Evolutionary conservation across 2,797 vertebrate genomes (phyloP).

Genomic region (Epinephelus awoara): DNA sequence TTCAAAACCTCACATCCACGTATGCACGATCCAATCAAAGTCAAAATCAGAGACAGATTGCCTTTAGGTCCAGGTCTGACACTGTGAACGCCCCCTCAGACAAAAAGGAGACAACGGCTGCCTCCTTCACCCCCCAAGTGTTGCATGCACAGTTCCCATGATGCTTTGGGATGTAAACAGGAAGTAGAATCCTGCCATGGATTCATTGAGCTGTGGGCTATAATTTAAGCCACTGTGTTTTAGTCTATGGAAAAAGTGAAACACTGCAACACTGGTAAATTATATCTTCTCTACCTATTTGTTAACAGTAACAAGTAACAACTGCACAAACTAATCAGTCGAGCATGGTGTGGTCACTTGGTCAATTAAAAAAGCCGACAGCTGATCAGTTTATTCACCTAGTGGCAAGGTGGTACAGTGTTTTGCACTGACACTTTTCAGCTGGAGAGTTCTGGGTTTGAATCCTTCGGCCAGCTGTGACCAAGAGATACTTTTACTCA

Average conservation of each 20-base stretch:
- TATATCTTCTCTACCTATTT: no score
- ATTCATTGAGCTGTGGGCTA: not conserved
- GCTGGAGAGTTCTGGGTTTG: no score
- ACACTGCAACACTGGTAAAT: no score
- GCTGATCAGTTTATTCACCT: no score
- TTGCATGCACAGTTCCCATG: not conserved
- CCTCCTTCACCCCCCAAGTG: not conserved
- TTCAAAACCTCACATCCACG: conserved; percentile 27
- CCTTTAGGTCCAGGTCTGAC: not conserved
- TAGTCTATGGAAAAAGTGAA: not conserved
- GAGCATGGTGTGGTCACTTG: no score
- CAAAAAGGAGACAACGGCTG: not conserved
- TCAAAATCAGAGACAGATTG: conserved; percentile 30
- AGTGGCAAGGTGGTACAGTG: no score
- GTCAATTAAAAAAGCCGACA: no score
- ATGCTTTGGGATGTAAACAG: not conserved
- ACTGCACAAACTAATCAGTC: no score
- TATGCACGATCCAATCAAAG: conserved; percentile 39
- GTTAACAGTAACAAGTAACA: no score
- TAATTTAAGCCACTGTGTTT: not conserved
- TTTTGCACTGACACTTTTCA: no score
- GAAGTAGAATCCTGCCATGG: not conserved
- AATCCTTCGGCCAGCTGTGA: no score
- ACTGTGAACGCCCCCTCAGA: not conserved
- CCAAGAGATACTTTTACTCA: no score